These are phyloP conservation scores for Stenodema calcarata DNA, from an alignment of 2,888 invertebrate genomes.

Conservation along the genomic window DNA sequence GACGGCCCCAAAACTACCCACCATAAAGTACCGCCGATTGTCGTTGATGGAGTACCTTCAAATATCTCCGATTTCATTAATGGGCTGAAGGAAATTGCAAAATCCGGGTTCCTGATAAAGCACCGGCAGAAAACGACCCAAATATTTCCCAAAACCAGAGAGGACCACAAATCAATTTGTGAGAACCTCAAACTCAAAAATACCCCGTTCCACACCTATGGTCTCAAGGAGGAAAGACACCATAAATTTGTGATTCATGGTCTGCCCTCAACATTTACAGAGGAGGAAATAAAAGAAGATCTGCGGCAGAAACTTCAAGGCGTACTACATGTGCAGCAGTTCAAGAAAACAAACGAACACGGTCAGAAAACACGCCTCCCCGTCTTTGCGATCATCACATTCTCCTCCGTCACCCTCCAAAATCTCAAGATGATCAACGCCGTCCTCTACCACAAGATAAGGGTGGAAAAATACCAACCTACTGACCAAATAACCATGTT, in stretches of 20 bases:
- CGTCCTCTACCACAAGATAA: background rate
- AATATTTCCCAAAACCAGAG: background rate
- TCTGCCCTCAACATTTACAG: background rate
- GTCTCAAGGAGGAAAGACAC: background rate
- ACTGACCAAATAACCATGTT: background rate
- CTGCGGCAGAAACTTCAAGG: background rate
- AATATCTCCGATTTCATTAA: background rate
- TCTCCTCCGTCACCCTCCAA: background rate
- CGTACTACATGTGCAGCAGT: background rate
- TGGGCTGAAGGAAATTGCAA: background rate
- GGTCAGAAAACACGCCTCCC: background rate
- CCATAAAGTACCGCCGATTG: no score
- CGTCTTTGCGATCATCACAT: background rate
- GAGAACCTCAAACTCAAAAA: background rate
- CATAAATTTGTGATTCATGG: background rate
- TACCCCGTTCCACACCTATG: background rate
- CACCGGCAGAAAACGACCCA: background rate
- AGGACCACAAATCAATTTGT: background rate
- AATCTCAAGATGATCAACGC: no score
- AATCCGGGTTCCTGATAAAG: background rate
- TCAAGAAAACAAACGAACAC: background rate
- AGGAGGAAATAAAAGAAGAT: background rate
- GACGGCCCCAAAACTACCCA: no score
- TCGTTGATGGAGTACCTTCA: conserved; percentile 10
- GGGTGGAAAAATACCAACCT: background rate